A percentile compares a stretch with the other conserved stretches of the same genome.
Conservation (phyloP, 2,113 vertebrate species). For the Stercorarius parasiticus region DNA sequence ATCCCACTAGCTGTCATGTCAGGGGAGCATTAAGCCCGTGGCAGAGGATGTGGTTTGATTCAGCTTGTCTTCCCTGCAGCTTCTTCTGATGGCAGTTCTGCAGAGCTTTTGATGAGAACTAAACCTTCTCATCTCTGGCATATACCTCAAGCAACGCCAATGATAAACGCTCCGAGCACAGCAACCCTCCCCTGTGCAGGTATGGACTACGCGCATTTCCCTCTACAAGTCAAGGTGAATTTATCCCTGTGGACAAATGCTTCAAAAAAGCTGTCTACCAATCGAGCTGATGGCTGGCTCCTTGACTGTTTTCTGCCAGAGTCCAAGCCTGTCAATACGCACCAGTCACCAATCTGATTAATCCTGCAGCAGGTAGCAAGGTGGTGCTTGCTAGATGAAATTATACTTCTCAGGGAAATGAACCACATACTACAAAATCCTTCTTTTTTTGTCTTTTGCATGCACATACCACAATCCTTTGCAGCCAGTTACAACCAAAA, state of each 20-base stretch:
- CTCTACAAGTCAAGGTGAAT: background rate
- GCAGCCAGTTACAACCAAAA: constrained; percentile 19
- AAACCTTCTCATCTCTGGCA: background rate
- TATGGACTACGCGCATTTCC: background rate
- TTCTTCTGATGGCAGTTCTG: background rate
- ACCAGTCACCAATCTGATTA: background rate
- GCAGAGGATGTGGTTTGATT: background rate
- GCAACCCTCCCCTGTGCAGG: background rate
- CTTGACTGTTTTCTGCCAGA: background rate
- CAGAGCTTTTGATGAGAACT: background rate
- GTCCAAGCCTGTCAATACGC: background rate
- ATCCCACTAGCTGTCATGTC: background rate
- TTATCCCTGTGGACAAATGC: background rate
- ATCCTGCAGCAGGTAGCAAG: constrained; percentile 15
- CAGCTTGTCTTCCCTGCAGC: background rate
- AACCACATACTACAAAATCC: background rate
- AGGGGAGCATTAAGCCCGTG: background rate
- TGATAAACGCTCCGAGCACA: background rate
- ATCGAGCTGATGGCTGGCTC: background rate
- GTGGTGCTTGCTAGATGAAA: constrained; percentile 11
- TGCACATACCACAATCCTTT: background rate
- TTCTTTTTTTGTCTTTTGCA: background rate
- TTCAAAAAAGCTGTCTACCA: background rate
- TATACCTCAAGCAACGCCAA: background rate
- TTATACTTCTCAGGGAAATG: constrained; percentile 26